Evolutionary conservation across 1,140 invertebrate genomes (phyloP), one percentile per base, ranked within the genome.

Genomic region (Piezodorus guildinii): DNA sequence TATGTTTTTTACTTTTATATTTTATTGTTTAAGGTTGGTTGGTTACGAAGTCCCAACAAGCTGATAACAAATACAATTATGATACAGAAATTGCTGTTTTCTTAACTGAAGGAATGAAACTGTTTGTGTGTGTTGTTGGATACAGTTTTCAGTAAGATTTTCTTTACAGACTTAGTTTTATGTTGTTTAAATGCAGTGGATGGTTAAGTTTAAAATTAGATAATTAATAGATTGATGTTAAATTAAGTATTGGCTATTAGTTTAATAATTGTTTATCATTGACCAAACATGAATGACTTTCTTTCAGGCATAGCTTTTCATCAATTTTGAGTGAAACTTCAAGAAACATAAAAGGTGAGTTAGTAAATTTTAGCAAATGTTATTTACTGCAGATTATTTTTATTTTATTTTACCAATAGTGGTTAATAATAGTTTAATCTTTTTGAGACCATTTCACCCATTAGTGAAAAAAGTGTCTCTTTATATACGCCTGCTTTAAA

Each of bases 21-120:
- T 60, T 43, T 27, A 43, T 15, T 39, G 19, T 68, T 70, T 39
- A 69, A 96, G 92, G 91, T 70, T 87, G 96, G 67, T 82, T 96
- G 68, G 88, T 96, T 17, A 95, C 87, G 56, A 88, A 88, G 68
- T 93, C 91, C 9, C 91, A 95, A 77, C 83, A 82, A 65, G 79
- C 81, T 58, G 83, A 86, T 71, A 86, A 89, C 69, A 79, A 78
- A 21, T 96, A 96, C 75, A 82, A 83, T 65, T 96, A 95, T 70
- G 94, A 93, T 72, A 90, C 88, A 27, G 83, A 90, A 2, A 85
- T 87, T 23, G 91, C 92, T 25, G 92, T 96, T 25, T 77, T 96
- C 61, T 74, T 94, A 56, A 94, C 90, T 12, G 94, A 97, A 80
- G 77, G 89, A 30, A 72, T 93, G 10, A 97, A 97, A 76, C 77